Percentiles rank a stretch among this genome's conserved stretches.
phyloP scores from a whole-genome alignment of 2,888 invertebrate species.

The Chaetoderma sp. region DNA sequence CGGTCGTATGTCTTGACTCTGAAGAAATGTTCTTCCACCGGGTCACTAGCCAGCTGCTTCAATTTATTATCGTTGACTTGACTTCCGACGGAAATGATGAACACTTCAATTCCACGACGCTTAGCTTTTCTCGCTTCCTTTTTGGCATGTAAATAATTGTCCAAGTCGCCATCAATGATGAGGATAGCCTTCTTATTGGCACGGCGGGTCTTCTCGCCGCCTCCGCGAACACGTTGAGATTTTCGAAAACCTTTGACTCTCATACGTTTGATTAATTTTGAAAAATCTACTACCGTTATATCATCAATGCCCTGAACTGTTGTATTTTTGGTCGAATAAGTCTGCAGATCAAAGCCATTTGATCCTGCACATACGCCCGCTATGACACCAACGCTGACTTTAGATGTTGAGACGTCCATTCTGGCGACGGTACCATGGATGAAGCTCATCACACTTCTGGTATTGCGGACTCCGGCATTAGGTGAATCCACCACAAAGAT shows the following conservation, averaged over 20 bases:
- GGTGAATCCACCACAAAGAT: slow-evolving; percentile 58
- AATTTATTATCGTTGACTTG: slow-evolving; percentile 47
- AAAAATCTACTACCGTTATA: slow-evolving; percentile 41
- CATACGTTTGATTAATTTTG: slow-evolving; percentile 47
- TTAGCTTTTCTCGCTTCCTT: slow-evolving; percentile 50
- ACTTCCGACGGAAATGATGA: slow-evolving; percentile 27
- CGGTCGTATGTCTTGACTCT: slow-evolving; percentile 49
- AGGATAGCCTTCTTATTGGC: slow-evolving; percentile 54
- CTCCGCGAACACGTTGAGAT: slow-evolving; percentile 41
- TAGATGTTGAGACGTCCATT: slow-evolving; percentile 48
- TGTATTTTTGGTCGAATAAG: slow-evolving; percentile 29
- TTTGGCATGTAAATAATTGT: slow-evolving; percentile 47
- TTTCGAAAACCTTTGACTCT: no score
- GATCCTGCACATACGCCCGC: slow-evolving; percentile 46
- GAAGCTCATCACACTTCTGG: slow-evolving; percentile 46
- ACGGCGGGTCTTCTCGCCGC: slow-evolving; percentile 46
- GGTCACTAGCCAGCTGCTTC: slow-evolving; percentile 54
- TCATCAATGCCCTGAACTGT: slow-evolving; percentile 36
- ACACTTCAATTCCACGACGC: slow-evolving; percentile 51
- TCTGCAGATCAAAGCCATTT: slow-evolving; percentile 39
- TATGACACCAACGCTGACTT: slow-evolving; percentile 55
- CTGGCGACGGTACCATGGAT: slow-evolving; percentile 45
- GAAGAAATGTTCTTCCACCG: slow-evolving; percentile 51
- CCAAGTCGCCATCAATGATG: slow-evolving; percentile 52
- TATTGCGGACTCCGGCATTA: slow-evolving; percentile 52